A percentile compares a stretch with the other conserved stretches of the same genome.
phyloP scores from a whole-genome alignment of 2,888 invertebrate genomes.

The Drosophila mettleri region DNA sequence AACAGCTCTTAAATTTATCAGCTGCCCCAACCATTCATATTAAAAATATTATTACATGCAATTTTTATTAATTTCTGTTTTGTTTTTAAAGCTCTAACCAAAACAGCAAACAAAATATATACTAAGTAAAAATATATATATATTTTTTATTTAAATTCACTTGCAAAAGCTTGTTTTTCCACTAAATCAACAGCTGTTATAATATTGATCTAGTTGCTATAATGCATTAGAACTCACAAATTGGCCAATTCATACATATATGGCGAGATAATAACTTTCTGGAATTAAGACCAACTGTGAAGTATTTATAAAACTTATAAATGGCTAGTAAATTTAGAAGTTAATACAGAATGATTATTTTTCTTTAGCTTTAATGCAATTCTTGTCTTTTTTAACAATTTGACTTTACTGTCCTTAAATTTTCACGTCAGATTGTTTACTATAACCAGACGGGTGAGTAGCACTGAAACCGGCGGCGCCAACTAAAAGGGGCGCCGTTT shows the following conservation, averaged over 20 bases:
- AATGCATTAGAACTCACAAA: background rate
- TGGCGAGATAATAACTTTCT: background rate
- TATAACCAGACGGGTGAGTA: conserved; percentile 16
- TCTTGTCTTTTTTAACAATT: background rate
- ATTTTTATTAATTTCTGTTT: background rate
- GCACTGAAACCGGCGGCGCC: conserved; percentile 44
- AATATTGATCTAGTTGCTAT: conserved; percentile 1
- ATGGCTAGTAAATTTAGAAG: background rate
- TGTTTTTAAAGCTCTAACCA: background rate
- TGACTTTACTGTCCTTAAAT: conserved; percentile 29
- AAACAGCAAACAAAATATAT: background rate
- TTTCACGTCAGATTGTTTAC: conserved; percentile 42
- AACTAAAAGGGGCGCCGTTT: conserved; percentile 64
- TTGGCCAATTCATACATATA: background rate
- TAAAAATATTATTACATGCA: too few species aligned
- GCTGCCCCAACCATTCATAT: background rate
- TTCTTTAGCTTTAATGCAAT: background rate
- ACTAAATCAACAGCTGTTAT: conserved; percentile 5
- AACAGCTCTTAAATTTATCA: background rate
- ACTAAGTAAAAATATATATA: background rate
- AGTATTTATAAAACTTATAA: background rate
- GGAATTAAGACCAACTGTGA: background rate
- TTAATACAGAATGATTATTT: background rate
- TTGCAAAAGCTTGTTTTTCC: background rate
- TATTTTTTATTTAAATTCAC: too few species aligned